Evolutionary conservation across 2,888 invertebrate species (phyloP).

Genomic region (Atethmia centrago): DNA sequence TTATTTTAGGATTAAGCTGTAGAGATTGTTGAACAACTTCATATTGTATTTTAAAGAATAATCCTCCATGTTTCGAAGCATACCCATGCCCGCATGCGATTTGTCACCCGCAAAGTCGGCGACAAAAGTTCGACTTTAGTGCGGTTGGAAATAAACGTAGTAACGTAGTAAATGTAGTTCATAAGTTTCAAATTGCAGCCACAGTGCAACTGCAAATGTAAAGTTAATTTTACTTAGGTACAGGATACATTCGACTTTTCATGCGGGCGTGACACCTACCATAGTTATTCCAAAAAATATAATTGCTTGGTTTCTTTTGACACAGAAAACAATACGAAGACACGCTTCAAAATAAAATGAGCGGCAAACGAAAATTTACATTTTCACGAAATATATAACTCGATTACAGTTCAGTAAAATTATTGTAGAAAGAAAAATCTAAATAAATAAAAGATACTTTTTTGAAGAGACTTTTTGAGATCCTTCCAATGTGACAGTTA

Average conservation of each 20-base stretch:
- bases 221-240: neutral
- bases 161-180: too few species aligned
- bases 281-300: neutral
- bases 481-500: conserved; percentile 59
- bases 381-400: conserved; percentile 46
- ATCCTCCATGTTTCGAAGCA: neutral
- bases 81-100: neutral
- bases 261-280: neutral
- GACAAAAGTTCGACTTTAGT: neutral
- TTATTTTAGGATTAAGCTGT: neutral
- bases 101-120: neutral
- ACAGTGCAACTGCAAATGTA: neutral
- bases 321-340: conserved; percentile 11
- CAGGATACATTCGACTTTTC: neutral
- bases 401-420: conserved; percentile 45
- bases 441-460: conserved; percentile 30
- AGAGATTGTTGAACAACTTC: neutral
- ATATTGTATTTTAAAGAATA: neutral
- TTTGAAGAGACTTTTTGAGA: conserved; percentile 52
- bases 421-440: conserved; percentile 44
- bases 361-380: conserved; percentile 45
- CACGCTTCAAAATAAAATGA: conserved; percentile 29
- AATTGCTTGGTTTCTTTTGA: conserved; percentile 1
- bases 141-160: neutral
- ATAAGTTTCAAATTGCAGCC: neutral